Base-by-base conservation (phyloP, 2,113 vertebrate genomes). In the Dasyornis broadbenti region DNA sequence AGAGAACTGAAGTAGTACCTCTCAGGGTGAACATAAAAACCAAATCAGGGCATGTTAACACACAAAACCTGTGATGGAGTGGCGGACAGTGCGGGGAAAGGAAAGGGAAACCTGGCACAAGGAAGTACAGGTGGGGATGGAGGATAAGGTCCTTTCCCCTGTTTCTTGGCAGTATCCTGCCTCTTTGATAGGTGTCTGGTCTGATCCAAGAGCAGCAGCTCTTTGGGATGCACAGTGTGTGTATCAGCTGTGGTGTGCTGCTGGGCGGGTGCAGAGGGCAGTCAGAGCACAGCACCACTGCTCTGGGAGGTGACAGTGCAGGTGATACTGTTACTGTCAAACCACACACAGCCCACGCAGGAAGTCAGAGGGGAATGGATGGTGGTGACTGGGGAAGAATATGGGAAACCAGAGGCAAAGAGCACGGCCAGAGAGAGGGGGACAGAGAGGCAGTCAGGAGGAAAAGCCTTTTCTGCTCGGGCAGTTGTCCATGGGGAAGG, bases 291-390 rank as follows among this genome's bases (percentile, higher is more conserved):
- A 83, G 64, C 47, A 3, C 3, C 3, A 10, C 65, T 24, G 3
- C 24, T 40, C 23, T 18, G 35, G 59, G 68, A 63, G 64, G 40
- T 0, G 2, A 27, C 0, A 0, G 15, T 28, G 52, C 63, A 61
- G 10, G 8, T 8, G 50, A 6, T 20, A 53, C 33, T 72, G 15
- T 33, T 27, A 26, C 64, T 4, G 1, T 28, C 68, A 77, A 52
- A 54, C 30, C 33, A 16, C 13, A n/a, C n/a, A n/a, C n/a, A 19
- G 21, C 40, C 40, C 40, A 28, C 1, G 6, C 27, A 71, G 33
- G 11, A 13, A 82, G 72, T 15, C 13, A 3, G 56, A 12, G 44
- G 44, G 18, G 19, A 70, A 53, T 0, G 5, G 6, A 23, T n/a
- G 54, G 13, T 4, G 31, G 10, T 1, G 15, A 4, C 28, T 33